Base-by-base conservation (phyloP, 2,797 vertebrate genomes). In the Gallirallus australis region DNA sequence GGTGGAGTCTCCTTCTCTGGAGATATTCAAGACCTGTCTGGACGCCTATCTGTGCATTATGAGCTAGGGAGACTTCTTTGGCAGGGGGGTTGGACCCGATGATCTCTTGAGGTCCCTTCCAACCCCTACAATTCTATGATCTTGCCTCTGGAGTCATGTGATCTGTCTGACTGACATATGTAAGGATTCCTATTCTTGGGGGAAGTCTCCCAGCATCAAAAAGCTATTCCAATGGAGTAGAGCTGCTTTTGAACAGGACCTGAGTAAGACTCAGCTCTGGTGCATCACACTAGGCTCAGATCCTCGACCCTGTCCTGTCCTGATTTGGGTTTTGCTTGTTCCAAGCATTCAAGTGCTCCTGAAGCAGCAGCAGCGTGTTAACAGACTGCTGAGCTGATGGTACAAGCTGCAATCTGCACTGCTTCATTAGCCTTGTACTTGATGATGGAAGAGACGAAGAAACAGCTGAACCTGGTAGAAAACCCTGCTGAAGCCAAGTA, bases 141-240 rank as follows among this genome's bases (percentile, higher is more conserved):
- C 11, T n/a, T 59, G 48, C 11, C 10, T 64, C 18, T 63, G 39
- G 25, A 14, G 31, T 45, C 14, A 20, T 0, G 1, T 68, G 16
- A 35, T 20, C 65, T 8, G 15, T 6, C 47, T 61, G n/a, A 24
- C 69, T 21, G 53, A 39, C 1, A 6, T 28, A 39, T 33, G 3
- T 42, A 60, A 70, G 9, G 17, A 33, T 79, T 78, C 68, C 21
- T 75, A 23, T 66, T 37, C 30, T 21, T 18, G 42, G 35, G 35
- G 19, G 28, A 50, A 60, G 25, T 56, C 23, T 70, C 53, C 24
- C n/a, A 80, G 57, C n/a, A 17, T 27, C 31, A 79, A 47, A 63
- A 50, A 4, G 2, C 7, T 35, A 60, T 10, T 23, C 21, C 1
- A 1, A 8, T 30, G 15, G 18, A 60, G 2, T 0, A 61, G 12